phyloP scores from a whole-genome alignment of 2,888 invertebrate species.

The Drosophila colorata region DNA sequence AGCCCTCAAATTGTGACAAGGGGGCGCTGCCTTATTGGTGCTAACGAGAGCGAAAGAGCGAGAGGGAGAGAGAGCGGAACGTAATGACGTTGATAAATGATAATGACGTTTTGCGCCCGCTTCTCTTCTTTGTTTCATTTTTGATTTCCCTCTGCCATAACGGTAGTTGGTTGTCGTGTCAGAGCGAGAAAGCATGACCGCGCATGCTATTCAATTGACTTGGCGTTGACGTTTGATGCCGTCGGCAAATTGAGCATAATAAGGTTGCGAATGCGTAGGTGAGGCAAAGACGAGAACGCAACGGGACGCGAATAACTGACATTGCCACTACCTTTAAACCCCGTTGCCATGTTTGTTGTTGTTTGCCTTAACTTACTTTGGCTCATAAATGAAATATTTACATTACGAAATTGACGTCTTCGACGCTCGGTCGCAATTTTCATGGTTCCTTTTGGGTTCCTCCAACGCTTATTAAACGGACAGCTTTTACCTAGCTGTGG shows the following conservation, averaged over 20 bases:
- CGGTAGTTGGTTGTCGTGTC: constrained; percentile 60
- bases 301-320: constrained; percentile 42
- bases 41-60: constrained; percentile 32
- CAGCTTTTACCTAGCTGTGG: constrained; percentile 34
- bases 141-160: constrained; percentile 30
- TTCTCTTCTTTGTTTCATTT: constrained; percentile 38
- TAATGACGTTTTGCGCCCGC: constrained; percentile 60
- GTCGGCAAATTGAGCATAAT: constrained; percentile 58
- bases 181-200: constrained; percentile 72
- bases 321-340: constrained; percentile 35
- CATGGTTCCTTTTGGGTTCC: constrained; percentile 52
- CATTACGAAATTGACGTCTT: constrained; percentile 83
- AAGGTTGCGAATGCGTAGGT: constrained; percentile 35
- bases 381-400: constrained; percentile 83
- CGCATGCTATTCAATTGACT: constrained; percentile 49
- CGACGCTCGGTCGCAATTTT: constrained; percentile 76
- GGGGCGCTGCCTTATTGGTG: constrained; percentile 54
- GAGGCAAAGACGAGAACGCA: constrained; percentile 35
- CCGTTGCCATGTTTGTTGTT: constrained; percentile 41
- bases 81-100: constrained; percentile 58
- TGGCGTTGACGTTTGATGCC: constrained; percentile 47
- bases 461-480: constrained; percentile 49
- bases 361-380: constrained; percentile 80
- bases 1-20: constrained; percentile 40
- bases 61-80: constrained; percentile 13